Conservation (phyloP, 1,140 invertebrate species). For the Aethina tumida region DNA sequence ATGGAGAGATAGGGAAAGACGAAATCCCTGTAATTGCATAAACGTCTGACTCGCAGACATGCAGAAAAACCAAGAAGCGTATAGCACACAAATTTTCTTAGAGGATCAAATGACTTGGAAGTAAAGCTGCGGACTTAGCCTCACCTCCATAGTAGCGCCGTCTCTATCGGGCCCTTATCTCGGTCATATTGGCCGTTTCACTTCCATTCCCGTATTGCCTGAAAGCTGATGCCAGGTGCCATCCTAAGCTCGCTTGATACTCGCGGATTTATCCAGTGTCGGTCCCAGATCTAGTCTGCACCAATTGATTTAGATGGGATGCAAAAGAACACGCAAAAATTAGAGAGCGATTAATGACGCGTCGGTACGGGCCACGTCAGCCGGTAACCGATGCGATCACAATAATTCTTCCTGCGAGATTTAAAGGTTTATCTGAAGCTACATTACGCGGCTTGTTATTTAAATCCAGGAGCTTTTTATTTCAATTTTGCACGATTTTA, state of each 20-base stretch:
- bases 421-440: conserved; percentile 19
- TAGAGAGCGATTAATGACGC: conserved; percentile 16
- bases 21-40: too few relatives aligned
- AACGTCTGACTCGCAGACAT: too few relatives aligned
- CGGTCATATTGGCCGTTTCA: conserved; percentile 11
- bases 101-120: conserved; percentile 26
- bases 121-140: conserved; percentile 23
- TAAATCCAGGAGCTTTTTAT: conserved; percentile 30
- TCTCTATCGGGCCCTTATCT: conserved; percentile 13
- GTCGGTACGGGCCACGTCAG: conserved; percentile 11
- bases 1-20: too few relatives aligned
- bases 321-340: conserved; percentile 13
- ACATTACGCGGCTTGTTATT: conserved; percentile 24
- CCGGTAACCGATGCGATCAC: conserved; percentile 16
- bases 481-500: conserved; percentile 31
- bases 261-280: conserved; percentile 25
- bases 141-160: conserved; percentile 14
- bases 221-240: conserved; percentile 24
- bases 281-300: conserved; percentile 19
- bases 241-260: conserved; percentile 25
- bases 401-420: conserved; percentile 22
- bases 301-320: conserved; percentile 23
- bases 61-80: conserved; percentile 13
- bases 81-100: conserved; percentile 25
- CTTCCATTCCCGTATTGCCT: conserved; percentile 18